phyloP scores from a whole-genome alignment of 2,888 invertebrate genomes.

The Phragmatobia fuliginosa region DNA sequence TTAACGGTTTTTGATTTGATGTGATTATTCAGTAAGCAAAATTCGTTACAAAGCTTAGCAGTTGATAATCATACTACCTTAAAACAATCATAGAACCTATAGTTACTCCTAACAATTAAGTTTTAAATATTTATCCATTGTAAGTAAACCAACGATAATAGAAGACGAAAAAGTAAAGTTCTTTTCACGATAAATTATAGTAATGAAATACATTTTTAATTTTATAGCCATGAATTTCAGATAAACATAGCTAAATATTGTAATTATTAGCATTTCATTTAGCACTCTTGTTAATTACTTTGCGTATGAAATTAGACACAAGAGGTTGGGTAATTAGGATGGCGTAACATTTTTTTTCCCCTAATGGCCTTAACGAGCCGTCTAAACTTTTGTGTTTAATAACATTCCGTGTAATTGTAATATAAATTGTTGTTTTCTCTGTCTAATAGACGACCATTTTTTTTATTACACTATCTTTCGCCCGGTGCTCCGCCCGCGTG shows the following conservation, averaged over 20 bases:
- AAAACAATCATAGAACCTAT: background rate
- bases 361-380: slow-evolving; percentile 29
- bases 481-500: too few relatives aligned
- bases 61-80: background rate
- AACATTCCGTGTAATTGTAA: slow-evolving; percentile 18
- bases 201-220: background rate
- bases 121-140: background rate
- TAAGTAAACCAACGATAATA: background rate
- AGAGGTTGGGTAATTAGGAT: slow-evolving; percentile 43
- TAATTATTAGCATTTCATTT: slow-evolving; percentile 4
- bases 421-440: slow-evolving; percentile 21
- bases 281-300: slow-evolving; percentile 34
- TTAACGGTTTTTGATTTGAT: too few relatives aligned
- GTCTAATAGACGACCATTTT: background rate
- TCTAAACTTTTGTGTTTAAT: slow-evolving; percentile 32
- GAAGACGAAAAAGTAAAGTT: background rate
- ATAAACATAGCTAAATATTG: background rate
- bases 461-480: background rate
- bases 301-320: slow-evolving; percentile 27
- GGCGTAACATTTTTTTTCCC: slow-evolving; percentile 28
- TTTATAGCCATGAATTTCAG: background rate
- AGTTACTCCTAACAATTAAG: background rate
- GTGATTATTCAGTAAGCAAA: too few relatives aligned
- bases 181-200: background rate
- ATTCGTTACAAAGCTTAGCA: too few relatives aligned